Conservation (phyloP, 2,888 invertebrate species). For the Phaedon cochleariae region DNA sequence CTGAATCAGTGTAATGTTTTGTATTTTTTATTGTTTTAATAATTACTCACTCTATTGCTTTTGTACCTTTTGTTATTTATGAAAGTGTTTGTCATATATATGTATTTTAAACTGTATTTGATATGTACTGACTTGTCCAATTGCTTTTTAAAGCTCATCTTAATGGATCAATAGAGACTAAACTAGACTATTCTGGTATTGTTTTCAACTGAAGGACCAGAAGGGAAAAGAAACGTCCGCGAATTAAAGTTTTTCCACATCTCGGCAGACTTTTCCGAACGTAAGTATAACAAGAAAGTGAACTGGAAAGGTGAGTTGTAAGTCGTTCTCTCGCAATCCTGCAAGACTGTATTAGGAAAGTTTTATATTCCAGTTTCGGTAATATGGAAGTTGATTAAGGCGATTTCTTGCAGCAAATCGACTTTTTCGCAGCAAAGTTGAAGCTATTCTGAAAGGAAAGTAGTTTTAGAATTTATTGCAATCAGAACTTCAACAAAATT, state of each 20-base stretch:
- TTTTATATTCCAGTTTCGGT: slow-evolving; percentile 4
- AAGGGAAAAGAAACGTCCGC: background rate
- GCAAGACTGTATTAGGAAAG: slow-evolving; percentile 11
- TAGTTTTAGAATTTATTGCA: too few species aligned
- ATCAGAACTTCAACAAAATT: too few species aligned
- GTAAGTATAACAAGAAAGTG: slow-evolving; percentile 12
- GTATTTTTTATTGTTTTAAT: too few species aligned
- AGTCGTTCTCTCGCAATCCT: background rate
- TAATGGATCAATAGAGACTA: too few species aligned
- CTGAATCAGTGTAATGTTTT: too few species aligned
- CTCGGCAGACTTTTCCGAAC: slow-evolving; percentile 3
- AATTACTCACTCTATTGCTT: too few species aligned
- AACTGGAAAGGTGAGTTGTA: slow-evolving; percentile 1
- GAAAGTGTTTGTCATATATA: too few species aligned
- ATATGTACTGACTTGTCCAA: too few species aligned
- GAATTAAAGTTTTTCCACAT: slow-evolving; percentile 18
- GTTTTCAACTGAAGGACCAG: background rate
- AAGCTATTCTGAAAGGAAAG: background rate
- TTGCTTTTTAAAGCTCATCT: too few species aligned
- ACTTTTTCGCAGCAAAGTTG: background rate
- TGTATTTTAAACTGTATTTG: too few species aligned
- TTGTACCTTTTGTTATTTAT: too few species aligned
- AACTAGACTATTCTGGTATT: background rate
- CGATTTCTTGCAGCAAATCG: background rate
- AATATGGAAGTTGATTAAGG: background rate